Percentiles rank a stretch among this genome's conserved stretches.
Conservation (phyloP, 2,888 invertebrate genomes). For the Idaea aversata region DNA sequence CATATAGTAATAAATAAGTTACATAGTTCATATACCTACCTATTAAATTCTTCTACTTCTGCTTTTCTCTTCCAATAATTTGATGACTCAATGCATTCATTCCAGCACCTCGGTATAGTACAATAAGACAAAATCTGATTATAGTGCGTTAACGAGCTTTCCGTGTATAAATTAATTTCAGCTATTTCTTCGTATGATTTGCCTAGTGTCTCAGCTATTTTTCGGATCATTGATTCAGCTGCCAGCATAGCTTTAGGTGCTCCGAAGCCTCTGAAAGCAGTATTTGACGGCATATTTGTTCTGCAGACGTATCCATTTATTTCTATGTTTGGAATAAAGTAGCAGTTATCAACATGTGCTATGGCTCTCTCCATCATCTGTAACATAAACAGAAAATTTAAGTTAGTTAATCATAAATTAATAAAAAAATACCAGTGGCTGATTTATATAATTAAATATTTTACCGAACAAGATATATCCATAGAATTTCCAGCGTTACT, state of each 20-base stretch:
- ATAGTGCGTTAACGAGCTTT: constrained; percentile 89
- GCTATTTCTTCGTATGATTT: constrained; percentile 83
- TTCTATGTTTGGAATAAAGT: constrained; percentile 86
- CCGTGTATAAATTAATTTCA: constrained; percentile 87
- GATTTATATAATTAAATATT: background rate
- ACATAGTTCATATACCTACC: constrained; percentile 54
- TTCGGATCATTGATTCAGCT: constrained; percentile 88
- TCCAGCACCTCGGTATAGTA: constrained; percentile 87
- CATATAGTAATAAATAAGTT: background rate
- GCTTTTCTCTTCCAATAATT: constrained; percentile 81
- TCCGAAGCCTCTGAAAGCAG: constrained; percentile 96
- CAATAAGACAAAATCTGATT: constrained; percentile 87
- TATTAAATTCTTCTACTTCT: constrained; percentile 85
- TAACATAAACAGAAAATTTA: constrained; percentile 17
- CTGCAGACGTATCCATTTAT: constrained; percentile 87
- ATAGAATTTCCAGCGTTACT: constrained; percentile 86
- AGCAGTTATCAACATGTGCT: constrained; percentile 90
- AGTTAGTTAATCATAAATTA: background rate
- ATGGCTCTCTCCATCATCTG: constrained; percentile 90
- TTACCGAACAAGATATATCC: constrained; percentile 85
- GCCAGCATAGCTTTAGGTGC: constrained; percentile 94
- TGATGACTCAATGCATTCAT: constrained; percentile 85
- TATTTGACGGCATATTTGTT: constrained; percentile 95
- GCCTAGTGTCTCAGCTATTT: constrained; percentile 85
- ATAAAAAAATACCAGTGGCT: background rate